Percentiles rank a stretch among this genome's conserved stretches.
Evolutionary conservation across 2,888 invertebrate genomes (phyloP).

Genomic region (Ectemnius continuus): DNA sequence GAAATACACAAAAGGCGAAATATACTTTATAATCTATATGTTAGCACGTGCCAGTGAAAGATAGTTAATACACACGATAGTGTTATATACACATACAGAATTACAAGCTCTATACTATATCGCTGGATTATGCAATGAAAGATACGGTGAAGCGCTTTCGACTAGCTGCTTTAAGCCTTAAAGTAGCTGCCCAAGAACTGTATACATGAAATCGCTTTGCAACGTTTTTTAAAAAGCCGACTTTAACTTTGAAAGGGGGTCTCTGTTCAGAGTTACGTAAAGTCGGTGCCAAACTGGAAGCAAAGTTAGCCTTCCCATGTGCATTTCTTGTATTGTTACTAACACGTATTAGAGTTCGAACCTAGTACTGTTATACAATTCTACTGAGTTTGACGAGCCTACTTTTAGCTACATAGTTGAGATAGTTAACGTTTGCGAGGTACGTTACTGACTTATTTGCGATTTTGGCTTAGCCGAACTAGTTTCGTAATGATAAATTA

Average conservation of each 20-base stretch:
- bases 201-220: conserved; percentile 11
- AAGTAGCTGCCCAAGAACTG: conserved; percentile 40
- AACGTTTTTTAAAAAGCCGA: conserved; percentile 1
- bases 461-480: conserved; percentile 49
- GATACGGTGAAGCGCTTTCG: conserved; percentile 27
- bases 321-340: conserved; percentile 21
- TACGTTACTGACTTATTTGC: conserved; percentile 36
- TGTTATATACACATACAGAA: too few species aligned
- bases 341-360: conserved; percentile 2
- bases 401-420: conserved; percentile 28
- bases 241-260: too few species aligned
- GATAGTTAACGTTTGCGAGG: conserved; percentile 27
- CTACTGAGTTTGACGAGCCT: conserved; percentile 21
- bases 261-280: too few species aligned
- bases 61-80: too few species aligned
- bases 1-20: too few species aligned
- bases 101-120: neutral
- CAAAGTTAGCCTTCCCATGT: conserved; percentile 16
- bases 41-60: too few species aligned
- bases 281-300: too few species aligned
- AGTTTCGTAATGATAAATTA: conserved; percentile 52
- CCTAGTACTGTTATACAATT: conserved; percentile 3
- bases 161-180: conserved; percentile 45
- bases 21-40: too few species aligned
- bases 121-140: conserved; percentile 1